phyloP scores from a whole-genome alignment of 2,888 invertebrate species.

The Physocephala rufipes region DNA sequence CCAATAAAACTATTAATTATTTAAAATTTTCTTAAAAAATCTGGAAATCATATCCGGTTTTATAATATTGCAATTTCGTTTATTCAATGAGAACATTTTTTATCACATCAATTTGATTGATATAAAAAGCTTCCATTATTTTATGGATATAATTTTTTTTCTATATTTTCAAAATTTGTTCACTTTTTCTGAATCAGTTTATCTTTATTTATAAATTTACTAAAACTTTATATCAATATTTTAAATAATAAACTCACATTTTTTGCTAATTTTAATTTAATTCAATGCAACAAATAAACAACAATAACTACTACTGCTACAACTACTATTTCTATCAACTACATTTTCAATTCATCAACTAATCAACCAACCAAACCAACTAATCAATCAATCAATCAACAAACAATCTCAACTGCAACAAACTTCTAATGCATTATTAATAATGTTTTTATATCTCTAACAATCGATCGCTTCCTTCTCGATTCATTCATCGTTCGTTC shows the following conservation, averaged over 20 bases:
- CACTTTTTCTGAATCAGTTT: too few relatives aligned
- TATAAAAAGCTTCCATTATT: too few relatives aligned
- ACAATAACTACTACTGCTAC: conserved; percentile 18
- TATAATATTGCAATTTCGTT: background rate
- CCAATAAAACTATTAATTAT: too few relatives aligned
- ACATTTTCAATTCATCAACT: conserved; percentile 19
- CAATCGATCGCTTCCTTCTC: conserved; percentile 6
- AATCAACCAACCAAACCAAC: background rate
- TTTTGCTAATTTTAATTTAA: conserved; percentile 10
- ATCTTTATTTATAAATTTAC: too few relatives aligned
- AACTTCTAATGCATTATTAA: conserved; percentile 2
- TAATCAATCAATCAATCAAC: conserved; percentile 15
- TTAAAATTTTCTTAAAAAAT: conserved; percentile 9
- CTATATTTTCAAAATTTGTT: too few relatives aligned
- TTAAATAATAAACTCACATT: conserved; percentile 4
- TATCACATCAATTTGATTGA: background rate
- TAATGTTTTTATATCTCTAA: conserved; percentile 6
- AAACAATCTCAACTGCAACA: conserved; percentile 20
- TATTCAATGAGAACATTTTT: background rate
- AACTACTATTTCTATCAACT: too few relatives aligned
- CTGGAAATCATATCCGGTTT: too few relatives aligned
- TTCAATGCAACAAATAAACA: conserved; percentile 6
- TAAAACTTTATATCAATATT: background rate
- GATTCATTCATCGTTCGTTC: conserved; percentile 12
- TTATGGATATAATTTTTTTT: too few relatives aligned